Evolutionary conservation across 2,797 vertebrate genomes (phyloP).

Genomic region (Sebastes matsubarae): DNA sequence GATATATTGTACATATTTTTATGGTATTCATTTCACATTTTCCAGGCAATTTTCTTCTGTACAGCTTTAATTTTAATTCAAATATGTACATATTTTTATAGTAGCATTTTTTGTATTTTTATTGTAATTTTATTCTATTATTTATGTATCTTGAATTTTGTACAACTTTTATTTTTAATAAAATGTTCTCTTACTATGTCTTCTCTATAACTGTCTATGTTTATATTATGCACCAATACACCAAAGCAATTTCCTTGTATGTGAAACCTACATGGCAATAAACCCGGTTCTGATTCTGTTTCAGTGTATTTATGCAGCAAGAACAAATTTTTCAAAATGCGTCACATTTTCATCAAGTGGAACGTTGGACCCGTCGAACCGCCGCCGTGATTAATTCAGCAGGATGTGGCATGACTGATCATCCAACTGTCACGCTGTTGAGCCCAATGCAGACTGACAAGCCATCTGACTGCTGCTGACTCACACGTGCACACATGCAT

Average conservation of each 20-base stretch:
- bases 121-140: too few species aligned
- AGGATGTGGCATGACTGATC: constrained; percentile 59
- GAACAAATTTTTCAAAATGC: background rate
- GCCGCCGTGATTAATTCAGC: constrained; percentile 19
- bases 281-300: background rate
- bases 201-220: too few species aligned
- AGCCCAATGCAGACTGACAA: constrained; percentile 55
- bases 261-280: background rate
- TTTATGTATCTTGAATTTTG: too few species aligned
- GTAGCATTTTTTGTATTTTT: too few species aligned
- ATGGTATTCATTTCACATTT: too few species aligned
- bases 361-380: background rate
- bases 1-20: background rate
- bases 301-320: background rate
- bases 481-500: constrained; percentile 33
- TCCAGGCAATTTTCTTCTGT: too few species aligned
- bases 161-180: too few species aligned
- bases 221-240: background rate
- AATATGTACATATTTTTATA: too few species aligned
- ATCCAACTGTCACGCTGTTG: constrained; percentile 42
- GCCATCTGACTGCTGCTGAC: constrained; percentile 63
- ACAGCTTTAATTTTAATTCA: too few species aligned
- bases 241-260: background rate
- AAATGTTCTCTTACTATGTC: too few species aligned
- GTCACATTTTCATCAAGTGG: background rate